Evolutionary conservation across 2,797 vertebrate genomes (phyloP), one percentile per base, ranked within the genome.

Genomic region (Sphaeramia orbicularis): DNA sequence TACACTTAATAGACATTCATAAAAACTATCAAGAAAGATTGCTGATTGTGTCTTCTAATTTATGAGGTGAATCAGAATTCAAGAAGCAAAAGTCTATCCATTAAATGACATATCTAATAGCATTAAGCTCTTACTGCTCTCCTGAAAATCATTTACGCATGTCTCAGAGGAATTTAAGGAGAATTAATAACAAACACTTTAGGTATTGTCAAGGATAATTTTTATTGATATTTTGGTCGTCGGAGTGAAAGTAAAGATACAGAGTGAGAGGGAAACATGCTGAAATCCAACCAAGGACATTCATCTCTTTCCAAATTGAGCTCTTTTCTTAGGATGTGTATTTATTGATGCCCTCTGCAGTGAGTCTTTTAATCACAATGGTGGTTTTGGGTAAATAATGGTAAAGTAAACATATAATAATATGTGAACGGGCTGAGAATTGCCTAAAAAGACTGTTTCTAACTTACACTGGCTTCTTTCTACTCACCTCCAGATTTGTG

Each of bases 141-240:
- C 19, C 61, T 54, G 41, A 64, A 64, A 57, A 12, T 41, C 55
- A 42, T 37, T 55, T 24, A 54, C 15, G 15, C 2, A 7, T 14
- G 10, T 55, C 53, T 55, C 38, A 4, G 11, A 55, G 53, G 53
- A n/a, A n/a, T 18, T 41, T 14, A 41, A 13, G 13, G 14, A 54
- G 36, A 36, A 54, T 10, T 37, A 10, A 35, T 54, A 54, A 54
- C 21, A 35, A 40, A 40, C 36, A 24, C 13, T 40, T 18, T 37
- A 12, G 19, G 13, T 36, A n/a, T 21, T 41, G 24, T 55, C n/a
- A 55, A 42, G 53, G 53, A 55, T 27, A 14, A 21, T 13, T 42
- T 41, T 55, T 41, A 42, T 24, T 15, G 21, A 19, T n/a, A 42
- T 27, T 27, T 27, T 27, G 6, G 14, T 36, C 11, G 18, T 19